phyloP scores from a whole-genome alignment of 2,888 invertebrate species.

The Pollenia griseotomentosa region DNA sequence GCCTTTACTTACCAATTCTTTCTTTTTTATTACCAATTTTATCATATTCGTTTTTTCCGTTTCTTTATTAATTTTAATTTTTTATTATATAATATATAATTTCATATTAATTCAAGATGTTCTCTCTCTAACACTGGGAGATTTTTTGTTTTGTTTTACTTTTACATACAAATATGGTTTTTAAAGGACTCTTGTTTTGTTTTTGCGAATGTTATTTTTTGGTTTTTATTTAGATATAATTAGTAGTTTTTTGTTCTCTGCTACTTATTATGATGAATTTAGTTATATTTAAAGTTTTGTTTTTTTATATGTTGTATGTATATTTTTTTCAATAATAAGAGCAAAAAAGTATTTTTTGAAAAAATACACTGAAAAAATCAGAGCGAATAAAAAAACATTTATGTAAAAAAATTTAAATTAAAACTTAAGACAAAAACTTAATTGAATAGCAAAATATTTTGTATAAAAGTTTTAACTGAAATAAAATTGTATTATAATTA shows the following conservation, averaged over 20 bases:
- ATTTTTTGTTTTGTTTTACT: conserved; percentile 76
- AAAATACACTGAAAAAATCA: conserved; percentile 19
- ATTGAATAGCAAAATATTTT: conserved; percentile 40
- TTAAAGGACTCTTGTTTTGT: conserved; percentile 73
- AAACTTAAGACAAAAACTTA: conserved; percentile 3
- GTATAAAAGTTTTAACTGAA: conserved; percentile 35
- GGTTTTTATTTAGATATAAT: conserved; percentile 65
- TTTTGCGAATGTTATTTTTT: conserved; percentile 53
- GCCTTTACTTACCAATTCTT: not conserved
- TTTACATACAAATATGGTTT: conserved; percentile 82
- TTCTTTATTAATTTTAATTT: conserved; percentile 72
- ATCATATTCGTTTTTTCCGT: conserved; percentile 39
- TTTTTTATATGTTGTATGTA: conserved; percentile 37
- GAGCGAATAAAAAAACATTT: not conserved
- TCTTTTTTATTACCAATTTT: not conserved
- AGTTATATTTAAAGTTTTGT: conserved; percentile 61
- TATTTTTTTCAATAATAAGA: conserved; percentile 26
- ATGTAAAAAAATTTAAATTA: conserved; percentile 9
- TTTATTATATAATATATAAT: conserved; percentile 74
- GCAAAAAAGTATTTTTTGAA: conserved; percentile 12
- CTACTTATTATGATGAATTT: conserved; percentile 65
- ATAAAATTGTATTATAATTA: conserved; percentile 42
- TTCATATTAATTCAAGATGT: conserved; percentile 83
- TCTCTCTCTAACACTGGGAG: conserved; percentile 80
- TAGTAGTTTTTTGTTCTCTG: conserved; percentile 71